These are phyloP conservation scores for Daubentonia madagascariensis DNA, from an alignment of 2,113 vertebrate species.

Conservation along the genomic window DNA sequence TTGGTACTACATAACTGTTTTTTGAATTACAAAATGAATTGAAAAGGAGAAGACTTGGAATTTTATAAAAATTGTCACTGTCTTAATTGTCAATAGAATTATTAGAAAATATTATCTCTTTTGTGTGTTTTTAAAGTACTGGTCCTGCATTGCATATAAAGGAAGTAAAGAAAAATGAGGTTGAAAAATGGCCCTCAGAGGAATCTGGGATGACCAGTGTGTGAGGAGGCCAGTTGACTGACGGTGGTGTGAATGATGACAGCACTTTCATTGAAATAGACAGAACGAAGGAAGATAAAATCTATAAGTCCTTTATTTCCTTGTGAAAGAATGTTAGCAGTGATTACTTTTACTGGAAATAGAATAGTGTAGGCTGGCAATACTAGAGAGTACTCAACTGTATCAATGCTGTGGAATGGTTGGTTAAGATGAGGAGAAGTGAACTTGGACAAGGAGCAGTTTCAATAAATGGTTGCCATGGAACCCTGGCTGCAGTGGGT, in stretches of 20 bases:
- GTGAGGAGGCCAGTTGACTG: conserved; percentile 67
- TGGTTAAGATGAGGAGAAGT: not conserved
- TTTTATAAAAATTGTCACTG: not conserved
- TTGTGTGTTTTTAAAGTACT: conserved; percentile 52
- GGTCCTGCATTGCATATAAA: conserved; percentile 15
- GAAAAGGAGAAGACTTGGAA: not conserved
- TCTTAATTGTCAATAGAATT: conserved; percentile 23
- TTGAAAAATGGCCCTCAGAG: conserved; percentile 49
- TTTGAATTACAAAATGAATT: not conserved
- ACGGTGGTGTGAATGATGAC: conserved; percentile 85
- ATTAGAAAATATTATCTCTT: not conserved
- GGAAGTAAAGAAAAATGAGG: conserved; percentile 39
- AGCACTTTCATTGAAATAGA: conserved; percentile 73
- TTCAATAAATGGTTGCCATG: not conserved
- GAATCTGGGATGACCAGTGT: conserved; percentile 63
- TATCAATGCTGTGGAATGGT: not conserved
- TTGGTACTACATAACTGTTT: not conserved
- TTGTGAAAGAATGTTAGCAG: not conserved
- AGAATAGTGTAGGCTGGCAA: not conserved
- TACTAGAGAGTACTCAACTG: not conserved
- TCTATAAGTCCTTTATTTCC: not conserved
- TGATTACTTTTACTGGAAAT: conserved; percentile 28
- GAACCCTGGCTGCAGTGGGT: not conserved
- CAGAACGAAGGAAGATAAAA: conserved; percentile 86
- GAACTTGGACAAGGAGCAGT: not conserved